Percentiles rank a stretch among this genome's conserved stretches.
Conservation (phyloP, 1,140 invertebrate species). For the Nixonia krombeini region DNA sequence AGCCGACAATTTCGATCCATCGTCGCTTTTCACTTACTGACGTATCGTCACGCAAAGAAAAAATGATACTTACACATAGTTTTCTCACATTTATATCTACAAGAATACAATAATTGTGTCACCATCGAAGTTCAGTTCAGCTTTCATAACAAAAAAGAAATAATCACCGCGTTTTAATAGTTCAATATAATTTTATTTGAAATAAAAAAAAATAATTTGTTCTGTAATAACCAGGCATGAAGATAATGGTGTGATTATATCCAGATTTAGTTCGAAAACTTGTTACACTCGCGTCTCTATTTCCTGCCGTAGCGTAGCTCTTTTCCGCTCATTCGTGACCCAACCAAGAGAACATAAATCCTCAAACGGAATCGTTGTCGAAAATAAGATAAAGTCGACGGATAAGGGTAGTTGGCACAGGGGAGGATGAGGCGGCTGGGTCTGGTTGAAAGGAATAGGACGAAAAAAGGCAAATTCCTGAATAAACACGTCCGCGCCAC, state of each 20-base stretch:
- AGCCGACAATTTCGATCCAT: slow-evolving; percentile 65
- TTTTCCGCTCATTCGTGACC: slow-evolving; percentile 20
- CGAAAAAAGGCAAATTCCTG: slow-evolving; percentile 67
- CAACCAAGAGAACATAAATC: slow-evolving; percentile 65
- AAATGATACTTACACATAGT: neutral
- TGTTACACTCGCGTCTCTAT: neutral
- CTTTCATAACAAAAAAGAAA: no score
- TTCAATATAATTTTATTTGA: no score
- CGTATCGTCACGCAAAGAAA: slow-evolving; percentile 2
- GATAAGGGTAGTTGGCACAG: slow-evolving; percentile 45
- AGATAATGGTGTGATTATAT: no score
- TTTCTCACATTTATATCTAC: no score
- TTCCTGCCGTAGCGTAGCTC: no score
- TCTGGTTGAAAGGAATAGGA: slow-evolving; percentile 43
- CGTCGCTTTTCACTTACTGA: slow-evolving; percentile 46
- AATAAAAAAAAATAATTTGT: no score
- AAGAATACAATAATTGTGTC: no score
- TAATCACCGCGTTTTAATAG: no score
- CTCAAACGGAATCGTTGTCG: slow-evolving; percentile 58
- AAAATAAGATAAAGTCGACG: slow-evolving; percentile 69
- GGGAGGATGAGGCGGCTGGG: slow-evolving; percentile 16
- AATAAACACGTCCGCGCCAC: slow-evolving; percentile 71
- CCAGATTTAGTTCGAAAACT: no score
- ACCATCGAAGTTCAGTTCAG: no score
- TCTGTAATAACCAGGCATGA: no score